Base-by-base conservation (phyloP, 1,140 invertebrate species). In the Solenopsis invicta region DNA sequence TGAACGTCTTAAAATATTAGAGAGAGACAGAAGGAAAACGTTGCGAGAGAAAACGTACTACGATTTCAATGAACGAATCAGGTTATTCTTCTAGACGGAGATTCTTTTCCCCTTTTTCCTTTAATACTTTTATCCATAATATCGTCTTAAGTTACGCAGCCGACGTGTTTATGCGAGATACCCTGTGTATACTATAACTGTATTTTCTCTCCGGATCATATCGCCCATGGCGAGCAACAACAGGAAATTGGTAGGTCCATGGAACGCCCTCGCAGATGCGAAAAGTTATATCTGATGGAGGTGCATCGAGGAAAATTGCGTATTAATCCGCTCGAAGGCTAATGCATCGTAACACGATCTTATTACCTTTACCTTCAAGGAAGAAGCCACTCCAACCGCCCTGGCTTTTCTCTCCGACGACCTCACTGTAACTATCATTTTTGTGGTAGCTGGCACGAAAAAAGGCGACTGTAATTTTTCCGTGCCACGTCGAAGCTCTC, bases 291-390 rank as follows among this genome's bases (percentile, higher is more conserved):
- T 64, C 77, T 81, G 64, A 59, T 80, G 18, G 37, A 62, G 80
- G 24, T 48, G 76, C 76, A 21, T 16, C 41, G 62, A 76, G 64
- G 69, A 85, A 87, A 87, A 87, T 87, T 84, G 80, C 86, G 64
- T 84, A 85, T 85, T 87, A 85, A 87, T 87, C 69, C 29, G 52
- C 78, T 66, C 37, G 85, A 66, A 72, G 34, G 78, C 78, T 71
- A 74, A 82, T 84, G 77, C 85, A 82, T 84, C 61, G 69, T 67
- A 75, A 75, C 52, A 67, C 67, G 52, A 84, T 84, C 59, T 87
- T 87, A 87, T 87, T 87, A 72, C 56, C 37, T 82, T 12, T 69
- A 37, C 34, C 61, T 71, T 86, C 29, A 24, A 76, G 29, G n/a
- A 66, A 34, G 21, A 54, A 64, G 45, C 13, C 16, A 21, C 56